These are phyloP conservation scores for Leptatherina wallacei DNA, from an alignment of 2,797 vertebrate species.

Conservation along the genomic window DNA sequence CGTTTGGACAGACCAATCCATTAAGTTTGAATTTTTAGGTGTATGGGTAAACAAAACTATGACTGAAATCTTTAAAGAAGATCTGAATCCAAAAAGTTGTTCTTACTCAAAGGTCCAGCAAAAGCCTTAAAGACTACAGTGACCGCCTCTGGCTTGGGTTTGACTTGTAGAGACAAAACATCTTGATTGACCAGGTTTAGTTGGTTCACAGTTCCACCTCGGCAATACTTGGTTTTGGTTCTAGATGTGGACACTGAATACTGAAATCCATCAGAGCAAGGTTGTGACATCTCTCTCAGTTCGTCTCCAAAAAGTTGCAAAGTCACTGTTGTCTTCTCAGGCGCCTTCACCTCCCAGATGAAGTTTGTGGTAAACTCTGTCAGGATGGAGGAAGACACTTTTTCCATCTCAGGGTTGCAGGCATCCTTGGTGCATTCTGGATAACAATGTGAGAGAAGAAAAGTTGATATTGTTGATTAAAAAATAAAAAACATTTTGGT, in stretches of 20 bases:
- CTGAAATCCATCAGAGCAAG: slow-evolving; percentile 59
- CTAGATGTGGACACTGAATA: slow-evolving; percentile 41
- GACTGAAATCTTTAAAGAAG: not conserved
- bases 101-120: slow-evolving; percentile 66
- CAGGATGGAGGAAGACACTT: slow-evolving; percentile 73
- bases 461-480: not conserved
- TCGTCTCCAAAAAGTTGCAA: slow-evolving; percentile 77
- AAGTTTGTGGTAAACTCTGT: slow-evolving; percentile 82
- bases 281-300: slow-evolving; percentile 74
- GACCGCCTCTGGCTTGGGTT: slow-evolving; percentile 24
- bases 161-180: slow-evolving; percentile 53
- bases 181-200: slow-evolving; percentile 55
- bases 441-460: slow-evolving; percentile 2
- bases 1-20: no score
- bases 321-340: slow-evolving; percentile 68
- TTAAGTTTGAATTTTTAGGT: not conserved
- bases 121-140: slow-evolving; percentile 60
- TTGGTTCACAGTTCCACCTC: slow-evolving; percentile 52
- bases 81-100: not conserved
- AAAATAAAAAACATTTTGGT: no score
- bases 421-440: slow-evolving; percentile 72
- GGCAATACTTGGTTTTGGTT: slow-evolving; percentile 61
- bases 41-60: not conserved
- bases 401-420: slow-evolving; percentile 80
- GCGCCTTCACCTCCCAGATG: slow-evolving; percentile 80